phyloP scores from a whole-genome alignment of 2,888 invertebrate species.

The Lydus trimaculatus region DNA sequence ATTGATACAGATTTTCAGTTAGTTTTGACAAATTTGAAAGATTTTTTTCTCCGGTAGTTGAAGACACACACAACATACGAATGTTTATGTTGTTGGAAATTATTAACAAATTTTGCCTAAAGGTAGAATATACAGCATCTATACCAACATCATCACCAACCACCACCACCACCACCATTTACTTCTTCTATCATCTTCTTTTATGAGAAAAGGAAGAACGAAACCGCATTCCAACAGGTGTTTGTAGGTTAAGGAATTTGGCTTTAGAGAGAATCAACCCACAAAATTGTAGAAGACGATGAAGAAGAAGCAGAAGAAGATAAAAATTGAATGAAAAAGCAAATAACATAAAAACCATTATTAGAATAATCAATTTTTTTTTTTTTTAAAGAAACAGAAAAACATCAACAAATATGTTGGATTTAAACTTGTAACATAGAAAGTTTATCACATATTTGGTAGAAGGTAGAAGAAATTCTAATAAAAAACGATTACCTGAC shows the following conservation, averaged over 20 bases:
- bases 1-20: neutral
- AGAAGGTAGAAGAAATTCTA: neutral
- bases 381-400: too few relatives aligned
- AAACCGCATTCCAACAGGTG: constrained; percentile 60
- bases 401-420: too few relatives aligned
- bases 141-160: neutral
- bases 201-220: constrained; percentile 56
- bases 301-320: neutral
- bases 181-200: neutral
- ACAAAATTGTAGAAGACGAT: constrained; percentile 38
- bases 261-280: constrained; percentile 47
- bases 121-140: neutral
- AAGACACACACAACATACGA: neutral
- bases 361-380: neutral
- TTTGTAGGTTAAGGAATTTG: constrained; percentile 61
- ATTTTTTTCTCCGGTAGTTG: neutral
- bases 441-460: too few relatives aligned
- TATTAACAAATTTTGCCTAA: neutral
- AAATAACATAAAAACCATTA: neutral
- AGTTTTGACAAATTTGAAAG: neutral
- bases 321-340: neutral
- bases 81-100: neutral
- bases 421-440: too few relatives aligned
- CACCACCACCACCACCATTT: neutral
- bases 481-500: too few relatives aligned